Conservation (phyloP, 2,797 vertebrate genomes). For the Halcyon chelicuti region DNA sequence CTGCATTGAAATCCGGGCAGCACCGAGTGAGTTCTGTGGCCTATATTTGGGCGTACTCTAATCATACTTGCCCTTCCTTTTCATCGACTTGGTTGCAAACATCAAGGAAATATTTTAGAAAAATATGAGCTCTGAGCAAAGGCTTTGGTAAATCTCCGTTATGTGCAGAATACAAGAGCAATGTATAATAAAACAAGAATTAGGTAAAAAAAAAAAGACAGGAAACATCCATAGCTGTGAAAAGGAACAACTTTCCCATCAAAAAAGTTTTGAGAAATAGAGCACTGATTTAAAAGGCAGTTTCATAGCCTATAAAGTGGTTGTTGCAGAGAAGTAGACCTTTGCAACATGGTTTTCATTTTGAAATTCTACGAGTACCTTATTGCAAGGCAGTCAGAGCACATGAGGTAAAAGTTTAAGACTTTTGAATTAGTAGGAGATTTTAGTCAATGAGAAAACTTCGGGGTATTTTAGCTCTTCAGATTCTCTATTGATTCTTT, state of each 20-base stretch:
- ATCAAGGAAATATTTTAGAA: not conserved
- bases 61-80: not conserved
- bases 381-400: not conserved
- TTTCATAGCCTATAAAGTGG: not conserved
- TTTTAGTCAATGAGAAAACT: not conserved
- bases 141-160: not conserved
- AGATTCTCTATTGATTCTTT: not conserved
- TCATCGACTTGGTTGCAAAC: not conserved
- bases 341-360: not conserved
- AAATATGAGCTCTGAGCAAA: not conserved
- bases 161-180: rapidly evolving
- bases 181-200: not conserved
- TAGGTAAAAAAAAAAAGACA: not conserved
- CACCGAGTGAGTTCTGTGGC: not conserved
- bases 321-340: not conserved
- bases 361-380: not conserved
- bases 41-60: not conserved
- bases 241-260: not conserved
- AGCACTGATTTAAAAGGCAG: rapidly evolving
- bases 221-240: not conserved
- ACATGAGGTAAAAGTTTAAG: not conserved
- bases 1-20: constrained; percentile 4
- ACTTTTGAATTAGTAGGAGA: not conserved
- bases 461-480: not conserved
- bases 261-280: not conserved